A percentile compares a stretch with the other conserved stretches of the same genome.
phyloP scores from a whole-genome alignment of 2,113 vertebrate species.

The Pimephales promelas region DNA sequence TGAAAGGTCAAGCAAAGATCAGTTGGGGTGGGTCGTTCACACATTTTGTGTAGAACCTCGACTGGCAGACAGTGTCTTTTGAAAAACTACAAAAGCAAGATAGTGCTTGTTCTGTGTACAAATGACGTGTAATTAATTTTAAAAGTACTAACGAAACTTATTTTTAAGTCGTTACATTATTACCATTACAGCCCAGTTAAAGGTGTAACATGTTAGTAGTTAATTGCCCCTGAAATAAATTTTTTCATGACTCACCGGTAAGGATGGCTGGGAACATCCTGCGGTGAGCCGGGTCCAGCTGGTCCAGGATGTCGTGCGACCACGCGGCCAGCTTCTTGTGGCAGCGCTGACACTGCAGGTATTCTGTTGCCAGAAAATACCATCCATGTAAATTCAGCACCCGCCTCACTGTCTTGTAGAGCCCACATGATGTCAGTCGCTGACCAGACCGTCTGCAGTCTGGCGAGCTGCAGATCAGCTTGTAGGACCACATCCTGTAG shows the following conservation, averaged over 20 bases:
- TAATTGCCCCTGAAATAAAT: neutral
- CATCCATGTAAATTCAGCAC: neutral
- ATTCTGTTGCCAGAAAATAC: neutral
- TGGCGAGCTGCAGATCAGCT: neutral
- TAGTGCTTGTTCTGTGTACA: neutral
- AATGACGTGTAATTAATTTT: neutral
- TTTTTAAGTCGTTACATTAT: neutral
- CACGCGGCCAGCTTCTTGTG: neutral
- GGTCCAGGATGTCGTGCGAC: neutral
- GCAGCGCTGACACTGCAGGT: neutral
- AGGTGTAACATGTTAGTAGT: too few species aligned
- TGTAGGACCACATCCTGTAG: neutral
- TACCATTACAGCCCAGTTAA: neutral
- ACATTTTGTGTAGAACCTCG: neutral
- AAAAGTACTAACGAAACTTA: too few species aligned
- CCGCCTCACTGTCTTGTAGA: slow-evolving; percentile 7
- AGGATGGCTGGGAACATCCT: neutral
- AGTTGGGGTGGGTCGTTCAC: neutral
- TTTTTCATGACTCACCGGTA: neutral
- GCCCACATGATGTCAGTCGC: neutral
- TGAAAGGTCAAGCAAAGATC: neutral
- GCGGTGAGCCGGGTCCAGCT: neutral
- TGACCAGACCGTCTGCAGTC: neutral
- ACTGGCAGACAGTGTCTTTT: neutral
- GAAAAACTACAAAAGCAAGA: neutral